Evolutionary conservation across 1,140 invertebrate species (phyloP).

Genomic region (Aricia agestis): DNA sequence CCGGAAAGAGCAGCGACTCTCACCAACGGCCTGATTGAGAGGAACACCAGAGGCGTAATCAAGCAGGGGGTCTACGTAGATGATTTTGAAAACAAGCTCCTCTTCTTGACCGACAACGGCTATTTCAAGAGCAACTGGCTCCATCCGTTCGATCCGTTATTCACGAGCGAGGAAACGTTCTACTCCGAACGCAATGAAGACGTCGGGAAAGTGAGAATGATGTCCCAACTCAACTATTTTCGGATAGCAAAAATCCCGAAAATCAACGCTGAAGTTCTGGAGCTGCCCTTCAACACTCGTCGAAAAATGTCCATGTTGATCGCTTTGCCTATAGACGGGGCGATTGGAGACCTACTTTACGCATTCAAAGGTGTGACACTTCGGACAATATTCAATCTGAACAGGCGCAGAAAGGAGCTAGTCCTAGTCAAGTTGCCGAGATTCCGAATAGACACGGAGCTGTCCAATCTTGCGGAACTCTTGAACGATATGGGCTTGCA

Average conservation of each 20-base stretch:
- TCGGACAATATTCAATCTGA: slow-evolving; percentile 64
- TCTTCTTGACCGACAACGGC: slow-evolving; percentile 82
- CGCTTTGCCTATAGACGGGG: slow-evolving; percentile 75
- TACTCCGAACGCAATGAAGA: slow-evolving; percentile 47
- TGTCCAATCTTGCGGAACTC: slow-evolving; percentile 74
- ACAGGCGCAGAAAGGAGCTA: slow-evolving; percentile 60
- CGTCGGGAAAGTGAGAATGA: slow-evolving; percentile 68
- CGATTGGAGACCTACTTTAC: slow-evolving; percentile 53
- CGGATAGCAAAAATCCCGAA: slow-evolving; percentile 49
- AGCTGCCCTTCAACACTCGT: slow-evolving; percentile 80
- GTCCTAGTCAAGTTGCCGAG: slow-evolving; percentile 79
- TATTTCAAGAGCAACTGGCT: slow-evolving; percentile 86
- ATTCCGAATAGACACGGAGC: slow-evolving; percentile 79
- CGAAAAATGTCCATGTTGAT: slow-evolving; percentile 79
- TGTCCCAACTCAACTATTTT: slow-evolving; percentile 63
- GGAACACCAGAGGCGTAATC: slow-evolving; percentile 37
- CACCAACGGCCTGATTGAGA: slow-evolving; percentile 40
- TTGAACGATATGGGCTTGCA: slow-evolving; percentile 80
- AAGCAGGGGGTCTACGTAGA: slow-evolving; percentile 38
- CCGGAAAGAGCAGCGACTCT: slow-evolving; percentile 31
- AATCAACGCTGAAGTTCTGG: slow-evolving; percentile 77
- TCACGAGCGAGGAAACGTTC: slow-evolving; percentile 72
- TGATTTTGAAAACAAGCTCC: slow-evolving; percentile 72
- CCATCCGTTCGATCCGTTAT: slow-evolving; percentile 77
- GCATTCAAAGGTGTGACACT: slow-evolving; percentile 69